These are phyloP conservation scores for Zygothrica quintamaculata DNA, from an alignment of 2,888 invertebrate genomes.

Conservation along the genomic window DNA sequence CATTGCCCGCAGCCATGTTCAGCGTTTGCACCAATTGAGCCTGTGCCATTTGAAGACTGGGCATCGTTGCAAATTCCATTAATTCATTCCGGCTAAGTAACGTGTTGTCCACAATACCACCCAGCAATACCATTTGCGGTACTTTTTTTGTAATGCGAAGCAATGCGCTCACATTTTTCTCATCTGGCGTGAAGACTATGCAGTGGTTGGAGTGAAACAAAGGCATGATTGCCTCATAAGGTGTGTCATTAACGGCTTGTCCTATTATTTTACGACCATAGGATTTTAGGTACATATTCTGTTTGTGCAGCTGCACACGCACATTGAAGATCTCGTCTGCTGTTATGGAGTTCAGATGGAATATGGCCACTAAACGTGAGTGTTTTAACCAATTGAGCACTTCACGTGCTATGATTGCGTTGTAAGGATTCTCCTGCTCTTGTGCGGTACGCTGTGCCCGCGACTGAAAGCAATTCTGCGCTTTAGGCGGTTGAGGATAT, in stretches of 20 bases:
- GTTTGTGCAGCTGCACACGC: constrained; percentile 87
- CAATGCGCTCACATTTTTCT: constrained; percentile 87
- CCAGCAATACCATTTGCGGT: constrained; percentile 89
- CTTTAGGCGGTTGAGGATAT: constrained; percentile 86
- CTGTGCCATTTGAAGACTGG: constrained; percentile 88
- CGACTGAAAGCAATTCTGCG: constrained; percentile 86
- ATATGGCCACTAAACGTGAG: constrained; percentile 89
- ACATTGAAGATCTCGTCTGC: constrained; percentile 88
- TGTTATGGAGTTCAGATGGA: constrained; percentile 90
- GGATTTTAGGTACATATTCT: constrained; percentile 88
- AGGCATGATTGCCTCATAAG: constrained; percentile 88
- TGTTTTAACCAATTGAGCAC: constrained; percentile 89
- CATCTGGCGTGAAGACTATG: constrained; percentile 89
- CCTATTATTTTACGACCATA: constrained; percentile 88
- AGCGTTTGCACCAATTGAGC: constrained; percentile 89
- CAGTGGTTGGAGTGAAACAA: constrained; percentile 88
- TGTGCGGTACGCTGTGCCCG: constrained; percentile 64
- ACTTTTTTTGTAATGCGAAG: constrained; percentile 89
- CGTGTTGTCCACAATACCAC: constrained; percentile 90
- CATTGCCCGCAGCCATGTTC: constrained; percentile 87
- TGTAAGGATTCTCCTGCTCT: constrained; percentile 88
- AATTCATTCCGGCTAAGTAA: constrained; percentile 89
- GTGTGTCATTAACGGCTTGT: constrained; percentile 88
- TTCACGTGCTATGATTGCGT: constrained; percentile 90
- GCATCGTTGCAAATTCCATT: constrained; percentile 87